Conservation (phyloP, 2,888 invertebrate species). For the Drosophila anceps region DNA sequence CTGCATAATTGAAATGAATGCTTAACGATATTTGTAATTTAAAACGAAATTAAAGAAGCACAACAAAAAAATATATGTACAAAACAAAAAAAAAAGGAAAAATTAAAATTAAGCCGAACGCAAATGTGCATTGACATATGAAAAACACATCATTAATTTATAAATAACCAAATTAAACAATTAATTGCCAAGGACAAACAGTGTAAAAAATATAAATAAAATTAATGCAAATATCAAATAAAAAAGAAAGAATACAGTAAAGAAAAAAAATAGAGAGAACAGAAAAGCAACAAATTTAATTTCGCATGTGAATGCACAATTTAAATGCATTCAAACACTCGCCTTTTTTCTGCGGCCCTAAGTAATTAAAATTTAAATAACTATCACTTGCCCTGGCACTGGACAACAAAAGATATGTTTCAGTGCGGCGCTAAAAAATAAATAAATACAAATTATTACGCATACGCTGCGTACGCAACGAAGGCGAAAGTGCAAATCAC, state of each 20-base stretch:
- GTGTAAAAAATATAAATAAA: slow-evolving; percentile 15
- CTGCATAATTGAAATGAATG: slow-evolving; percentile 81
- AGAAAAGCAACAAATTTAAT: slow-evolving; percentile 72
- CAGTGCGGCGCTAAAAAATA: slow-evolving; percentile 25
- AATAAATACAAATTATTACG: slow-evolving; percentile 52
- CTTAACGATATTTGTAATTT: slow-evolving; percentile 68
- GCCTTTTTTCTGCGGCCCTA: slow-evolving; percentile 23
- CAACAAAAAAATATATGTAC: background rate
- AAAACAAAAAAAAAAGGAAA: background rate
- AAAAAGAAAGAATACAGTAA: slow-evolving; percentile 14
- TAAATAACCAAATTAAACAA: slow-evolving; percentile 81
- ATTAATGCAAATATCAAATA: slow-evolving; percentile 16
- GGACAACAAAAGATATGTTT: slow-evolving; percentile 48
- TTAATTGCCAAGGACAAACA: slow-evolving; percentile 74
- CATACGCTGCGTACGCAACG: slow-evolving; percentile 40
- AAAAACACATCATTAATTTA: slow-evolving; percentile 82
- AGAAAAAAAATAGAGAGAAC: background rate
- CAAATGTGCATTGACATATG: slow-evolving; percentile 78
- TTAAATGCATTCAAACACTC: slow-evolving; percentile 66
- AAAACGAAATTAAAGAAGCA: slow-evolving; percentile 33
- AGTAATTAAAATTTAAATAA: slow-evolving; percentile 81
- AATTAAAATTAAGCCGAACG: slow-evolving; percentile 20
- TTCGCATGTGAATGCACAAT: slow-evolving; percentile 77
- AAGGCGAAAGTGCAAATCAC: slow-evolving; percentile 56
- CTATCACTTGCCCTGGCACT: slow-evolving; percentile 55